These are phyloP conservation scores for Tachina fera DNA, from an alignment of 2,888 invertebrate species.

Conservation along the genomic window DNA sequence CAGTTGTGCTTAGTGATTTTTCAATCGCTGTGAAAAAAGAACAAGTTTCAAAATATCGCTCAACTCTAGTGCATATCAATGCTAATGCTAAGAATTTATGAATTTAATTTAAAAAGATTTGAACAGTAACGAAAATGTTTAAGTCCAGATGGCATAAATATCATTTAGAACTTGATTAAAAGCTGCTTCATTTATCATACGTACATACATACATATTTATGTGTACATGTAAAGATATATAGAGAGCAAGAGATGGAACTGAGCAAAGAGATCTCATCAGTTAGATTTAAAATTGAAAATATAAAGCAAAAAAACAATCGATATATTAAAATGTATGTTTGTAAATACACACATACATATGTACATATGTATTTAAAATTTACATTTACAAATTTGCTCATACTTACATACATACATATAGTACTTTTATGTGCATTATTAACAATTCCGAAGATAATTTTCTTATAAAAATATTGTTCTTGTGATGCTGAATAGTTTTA, in stretches of 20 bases:
- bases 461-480: slow-evolving; percentile 14
- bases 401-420: too few relatives aligned
- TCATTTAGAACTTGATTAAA: background rate
- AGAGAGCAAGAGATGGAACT: slow-evolving; percentile 10
- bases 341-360: too few relatives aligned
- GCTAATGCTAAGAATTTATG: background rate
- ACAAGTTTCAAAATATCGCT: too few relatives aligned
- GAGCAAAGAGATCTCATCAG: slow-evolving; percentile 67
- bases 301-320: slow-evolving; percentile 46
- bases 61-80: background rate
- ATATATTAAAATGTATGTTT: slow-evolving; percentile 38
- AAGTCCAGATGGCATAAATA: background rate
- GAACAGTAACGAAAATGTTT: too few relatives aligned
- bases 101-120: background rate
- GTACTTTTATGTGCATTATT: background rate
- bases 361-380: slow-evolving; percentile 26
- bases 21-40: too few relatives aligned
- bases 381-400: too few relatives aligned
- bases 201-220: too few relatives aligned
- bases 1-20: too few relatives aligned
- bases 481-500: slow-evolving; percentile 29
- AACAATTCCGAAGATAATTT: background rate
- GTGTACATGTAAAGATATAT: background rate
- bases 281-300: slow-evolving; percentile 73
- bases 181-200: background rate